Base-by-base conservation (phyloP, 2,888 invertebrate genomes). In the Drosophila acutilabella region DNA sequence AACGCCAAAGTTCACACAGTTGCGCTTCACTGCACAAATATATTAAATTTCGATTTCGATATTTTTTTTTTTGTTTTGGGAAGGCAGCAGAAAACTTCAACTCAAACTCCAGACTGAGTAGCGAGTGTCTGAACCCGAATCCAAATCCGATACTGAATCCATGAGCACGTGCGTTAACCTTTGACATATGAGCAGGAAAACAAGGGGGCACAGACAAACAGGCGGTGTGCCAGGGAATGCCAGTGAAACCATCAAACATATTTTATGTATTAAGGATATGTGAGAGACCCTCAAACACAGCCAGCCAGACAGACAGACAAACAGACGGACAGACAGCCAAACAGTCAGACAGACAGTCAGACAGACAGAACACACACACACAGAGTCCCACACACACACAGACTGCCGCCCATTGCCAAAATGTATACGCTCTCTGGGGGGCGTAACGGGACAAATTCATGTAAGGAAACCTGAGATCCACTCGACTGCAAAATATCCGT, bases 141-240 rank as follows among this genome's bases (percentile, higher is more conserved):
- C 54, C 69, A 61, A 83, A 62, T 68, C 65, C 64, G 68, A 71
- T 70, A 72, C 65, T 56, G 66, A 71, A 75, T 67, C 68, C 83
- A 75, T 74, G 74, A 80, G 89, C 89, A 88, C 88, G 89, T 89
- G 89, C 87, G 81, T 86, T 89, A 89, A 88, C 89, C 85, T 89
- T 89, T 88, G 88, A 89, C 88, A 88, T 89, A 89, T 89, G 89
- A 88, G 82, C 68, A 67, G 66, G 38, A 30, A 30, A 30, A 30
- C 30, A 30, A 8, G 30, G 30, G 30, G 30, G 30, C 30, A 30
- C 30, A 30, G 30, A 30, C 30, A 30, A 30, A 30, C 38, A 16
- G 44, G 60, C 42, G 30, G 8, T 30, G 30, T 30, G 26, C 56
- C 61, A 54, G 51, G 50, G n/a, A 41, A 50, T 50, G 47, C 45